Base-by-base conservation (phyloP, 2,113 vertebrate species). In the Phrynosoma blainvillii region DNA sequence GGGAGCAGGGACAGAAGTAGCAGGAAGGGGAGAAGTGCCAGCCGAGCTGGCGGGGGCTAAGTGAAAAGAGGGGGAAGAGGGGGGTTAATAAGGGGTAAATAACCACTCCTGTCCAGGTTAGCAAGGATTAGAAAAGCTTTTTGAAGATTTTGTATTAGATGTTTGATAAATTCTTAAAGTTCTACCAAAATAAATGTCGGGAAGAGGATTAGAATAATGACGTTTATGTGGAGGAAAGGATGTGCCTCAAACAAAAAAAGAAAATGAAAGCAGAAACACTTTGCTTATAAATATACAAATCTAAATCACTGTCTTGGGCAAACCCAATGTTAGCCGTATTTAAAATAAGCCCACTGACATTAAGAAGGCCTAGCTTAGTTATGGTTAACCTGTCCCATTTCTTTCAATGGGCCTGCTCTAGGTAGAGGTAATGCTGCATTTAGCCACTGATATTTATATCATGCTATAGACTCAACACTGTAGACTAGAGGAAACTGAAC, bases 21-120 rank as follows among this genome's bases (percentile, higher is more conserved):
- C 95, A 96, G 97, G 97, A 94, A 96, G 96, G 90, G 97, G 97
- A 96, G 96, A 97, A 92, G 98, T 97, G 96, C 97, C 97, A 95
- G 97, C 96, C 65, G 95, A 96, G 95, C 96, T 96, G 93, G 97
- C 96, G 56, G 97, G 95, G 96, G 95, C 97, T 97, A 88, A 40
- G 87, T 93, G 96, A 93, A 97, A 92, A 97, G 95, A 97, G 97
- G 94, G 96, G 96, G 91, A 94, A 97, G 93, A 96, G 90, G 96
- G 93, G 86, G 91, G 94, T 97, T 97, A 97, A 96, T 94, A 93
- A 93, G 89, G 95, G 94, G 94, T 91, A 97, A 97, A 96, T 95
- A 93, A 93, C 90, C 95, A 94, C 93, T 90, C 56, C 59, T 14
- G 59, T 94, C 74, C 68, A 89, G 92, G 96, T 96, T 96, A 96